Conservation (phyloP, 2,797 vertebrate species). For the Cuniculus paca region DNA sequence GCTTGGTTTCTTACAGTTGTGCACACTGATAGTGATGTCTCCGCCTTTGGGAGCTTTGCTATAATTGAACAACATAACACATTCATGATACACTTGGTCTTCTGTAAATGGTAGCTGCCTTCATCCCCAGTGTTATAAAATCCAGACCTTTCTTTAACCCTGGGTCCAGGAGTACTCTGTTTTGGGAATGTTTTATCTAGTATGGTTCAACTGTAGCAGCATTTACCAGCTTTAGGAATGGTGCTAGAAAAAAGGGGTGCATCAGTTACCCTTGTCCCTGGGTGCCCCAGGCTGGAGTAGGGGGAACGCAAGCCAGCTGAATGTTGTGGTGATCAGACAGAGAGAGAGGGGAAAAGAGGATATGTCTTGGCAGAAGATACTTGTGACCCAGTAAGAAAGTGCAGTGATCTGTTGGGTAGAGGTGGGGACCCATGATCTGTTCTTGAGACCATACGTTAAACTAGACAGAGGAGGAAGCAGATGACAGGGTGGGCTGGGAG, state of each 20-base stretch:
- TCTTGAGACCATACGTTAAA: not conserved
- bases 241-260: not conserved
- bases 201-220: not conserved
- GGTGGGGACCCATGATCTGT: not conserved
- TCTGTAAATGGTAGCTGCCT: not conserved
- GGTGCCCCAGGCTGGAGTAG: too few relatives aligned
- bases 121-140: accelerated
- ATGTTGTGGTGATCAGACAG: not conserved
- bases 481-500: too few relatives aligned
- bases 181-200: accelerated
- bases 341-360: not conserved
- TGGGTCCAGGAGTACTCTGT: not conserved
- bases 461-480: not conserved
- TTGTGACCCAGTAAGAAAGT: not conserved
- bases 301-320: accelerated
- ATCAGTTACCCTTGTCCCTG: not conserved
- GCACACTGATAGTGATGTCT: accelerated
- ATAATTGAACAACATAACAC: accelerated
- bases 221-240: not conserved
- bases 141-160: not conserved
- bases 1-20: not conserved
- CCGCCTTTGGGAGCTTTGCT: not conserved
- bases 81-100: too few relatives aligned
- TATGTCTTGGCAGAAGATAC: not conserved
- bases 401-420: not conserved